These are phyloP conservation scores for Calonectris borealis DNA, from an alignment of 2,113 vertebrate species.

Conservation along the genomic window DNA sequence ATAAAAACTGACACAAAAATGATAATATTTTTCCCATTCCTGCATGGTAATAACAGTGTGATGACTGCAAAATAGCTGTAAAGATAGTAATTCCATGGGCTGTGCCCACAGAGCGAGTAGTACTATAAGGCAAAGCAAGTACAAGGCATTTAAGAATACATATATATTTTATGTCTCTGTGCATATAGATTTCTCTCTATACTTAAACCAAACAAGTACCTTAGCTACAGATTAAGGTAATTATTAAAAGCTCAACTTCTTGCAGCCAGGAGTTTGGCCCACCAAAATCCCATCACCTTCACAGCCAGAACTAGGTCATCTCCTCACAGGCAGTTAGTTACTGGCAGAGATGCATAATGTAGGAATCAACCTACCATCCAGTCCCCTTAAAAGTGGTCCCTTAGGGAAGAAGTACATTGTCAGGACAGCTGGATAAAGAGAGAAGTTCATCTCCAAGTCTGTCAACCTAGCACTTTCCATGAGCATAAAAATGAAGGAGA, in stretches of 20 bases:
- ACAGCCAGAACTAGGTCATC: conserved; percentile 35
- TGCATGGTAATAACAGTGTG: not conserved
- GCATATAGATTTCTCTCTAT: not conserved
- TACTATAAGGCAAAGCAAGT: not conserved
- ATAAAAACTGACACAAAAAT: conserved; percentile 50
- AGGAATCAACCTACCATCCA: conserved; percentile 46
- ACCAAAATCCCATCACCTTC: conserved; percentile 37
- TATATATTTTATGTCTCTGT: not conserved
- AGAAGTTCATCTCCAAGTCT: conserved; percentile 25
- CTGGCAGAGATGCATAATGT: conserved; percentile 1
- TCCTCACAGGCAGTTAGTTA: conserved; percentile 41
- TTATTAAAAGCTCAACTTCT: not conserved
- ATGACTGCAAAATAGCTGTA: conserved; percentile 20
- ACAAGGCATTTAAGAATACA: not conserved
- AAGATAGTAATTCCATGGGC: conserved; percentile 42
- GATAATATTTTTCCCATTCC: conserved; percentile 9
- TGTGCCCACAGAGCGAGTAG: conserved; percentile 17
- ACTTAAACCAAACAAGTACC: not conserved
- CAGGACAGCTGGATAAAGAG: conserved; percentile 48
- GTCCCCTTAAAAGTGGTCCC: conserved; percentile 27
- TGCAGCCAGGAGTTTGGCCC: not conserved
- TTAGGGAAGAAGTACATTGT: conserved; percentile 23
- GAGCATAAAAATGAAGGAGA: conserved; percentile 29
- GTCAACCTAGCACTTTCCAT: conserved; percentile 13
- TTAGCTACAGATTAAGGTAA: not conserved